phyloP scores from a whole-genome alignment of 2,888 invertebrate genomes.

The Lysandra bellargus region DNA sequence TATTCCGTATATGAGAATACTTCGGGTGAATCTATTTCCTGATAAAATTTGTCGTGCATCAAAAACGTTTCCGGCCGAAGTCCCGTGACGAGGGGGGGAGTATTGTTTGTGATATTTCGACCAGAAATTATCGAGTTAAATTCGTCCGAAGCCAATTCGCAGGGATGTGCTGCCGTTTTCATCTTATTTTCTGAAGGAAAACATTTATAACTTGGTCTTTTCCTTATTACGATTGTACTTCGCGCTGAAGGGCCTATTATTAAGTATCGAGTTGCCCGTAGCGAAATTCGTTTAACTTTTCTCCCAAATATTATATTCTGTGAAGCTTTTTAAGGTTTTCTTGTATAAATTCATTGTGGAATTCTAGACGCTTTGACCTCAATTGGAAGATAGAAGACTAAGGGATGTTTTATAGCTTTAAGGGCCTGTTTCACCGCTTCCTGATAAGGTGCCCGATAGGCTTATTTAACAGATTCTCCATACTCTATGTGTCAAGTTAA shows the following conservation, averaged over 20 bases:
- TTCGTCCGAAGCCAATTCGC: conserved; percentile 45
- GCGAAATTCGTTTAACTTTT: conserved; percentile 29
- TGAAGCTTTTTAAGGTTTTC: conserved; percentile 20
- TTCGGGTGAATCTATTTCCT: conserved; percentile 41
- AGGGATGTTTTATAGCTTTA: no score
- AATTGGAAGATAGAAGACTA: not conserved
- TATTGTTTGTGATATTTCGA: conserved; percentile 55
- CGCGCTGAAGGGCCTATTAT: conserved; percentile 32
- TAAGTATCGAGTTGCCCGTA: conserved; percentile 29
- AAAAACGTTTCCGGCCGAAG: conserved; percentile 43
- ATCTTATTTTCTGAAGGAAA: conserved; percentile 48
- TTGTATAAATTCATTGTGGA: not conserved
- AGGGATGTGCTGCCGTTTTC: conserved; percentile 42
- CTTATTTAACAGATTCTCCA: no score
- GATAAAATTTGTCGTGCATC: conserved; percentile 44
- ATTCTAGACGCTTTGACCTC: not conserved
- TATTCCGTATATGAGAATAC: conserved; percentile 34
- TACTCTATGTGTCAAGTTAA: no score
- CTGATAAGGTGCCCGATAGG: no score
- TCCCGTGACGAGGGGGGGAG: conserved; percentile 42
- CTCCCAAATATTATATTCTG: conserved; percentile 8
- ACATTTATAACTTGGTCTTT: conserved; percentile 40
- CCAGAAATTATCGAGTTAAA: conserved; percentile 56
- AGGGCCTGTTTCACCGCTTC: no score
- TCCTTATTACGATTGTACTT: conserved; percentile 38